phyloP scores from a whole-genome alignment of 2,113 vertebrate genomes.

The Eptesicus fuscus region DNA sequence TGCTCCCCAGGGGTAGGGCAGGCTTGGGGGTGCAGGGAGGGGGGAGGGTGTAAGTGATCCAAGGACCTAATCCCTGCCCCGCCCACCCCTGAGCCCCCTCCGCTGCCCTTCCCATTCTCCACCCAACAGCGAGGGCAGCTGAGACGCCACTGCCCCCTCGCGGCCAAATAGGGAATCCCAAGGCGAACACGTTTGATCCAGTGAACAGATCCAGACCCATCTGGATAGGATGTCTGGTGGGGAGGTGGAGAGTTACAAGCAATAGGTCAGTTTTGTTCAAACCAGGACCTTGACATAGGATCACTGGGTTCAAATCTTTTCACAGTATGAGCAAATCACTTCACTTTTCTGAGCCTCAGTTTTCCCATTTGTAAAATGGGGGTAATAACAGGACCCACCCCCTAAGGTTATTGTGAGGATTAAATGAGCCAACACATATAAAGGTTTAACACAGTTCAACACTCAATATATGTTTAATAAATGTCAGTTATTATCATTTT shows the following conservation, averaged over 20 bases:
- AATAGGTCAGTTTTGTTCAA: not conserved
- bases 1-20: not conserved
- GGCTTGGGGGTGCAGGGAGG: not conserved
- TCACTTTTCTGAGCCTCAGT: not conserved
- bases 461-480: not conserved
- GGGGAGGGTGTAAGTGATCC: no score
- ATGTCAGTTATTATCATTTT: not conserved
- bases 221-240: not conserved
- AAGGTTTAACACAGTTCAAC: not conserved
- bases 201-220: not conserved
- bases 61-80: fast-evolving
- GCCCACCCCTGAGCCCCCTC: not conserved
- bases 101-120: fast-evolving
- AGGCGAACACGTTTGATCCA: fast-evolving
- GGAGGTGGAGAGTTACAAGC: not conserved
- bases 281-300: not conserved
- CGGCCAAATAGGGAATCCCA: not conserved
- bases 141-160: not conserved
- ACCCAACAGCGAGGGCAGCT: not conserved
- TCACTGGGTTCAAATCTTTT: not conserved
- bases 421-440: not conserved
- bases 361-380: not conserved
- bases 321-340: not conserved
- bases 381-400: not conserved
- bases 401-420: not conserved